Conservation (phyloP, 2,113 vertebrate genomes). For the Thinocorus orbignyianus region DNA sequence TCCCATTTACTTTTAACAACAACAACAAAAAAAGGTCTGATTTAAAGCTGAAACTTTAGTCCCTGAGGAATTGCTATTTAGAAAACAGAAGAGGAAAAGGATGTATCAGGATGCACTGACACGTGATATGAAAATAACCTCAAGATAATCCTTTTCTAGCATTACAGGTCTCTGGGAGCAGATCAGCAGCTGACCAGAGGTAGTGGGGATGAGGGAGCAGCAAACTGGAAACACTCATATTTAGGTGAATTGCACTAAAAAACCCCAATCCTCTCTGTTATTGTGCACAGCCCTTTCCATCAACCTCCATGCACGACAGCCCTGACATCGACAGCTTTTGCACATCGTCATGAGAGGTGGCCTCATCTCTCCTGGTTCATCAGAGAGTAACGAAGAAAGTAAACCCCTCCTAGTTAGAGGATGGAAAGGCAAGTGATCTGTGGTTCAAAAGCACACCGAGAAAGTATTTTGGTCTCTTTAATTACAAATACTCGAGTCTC, state of each 20-base stretch:
- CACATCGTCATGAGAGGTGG: not conserved
- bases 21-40: not conserved
- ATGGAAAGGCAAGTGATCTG: not conserved
- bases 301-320: not conserved
- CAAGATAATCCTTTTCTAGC: not conserved
- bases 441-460: not conserved
- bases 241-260: not conserved
- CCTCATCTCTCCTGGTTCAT: not conserved
- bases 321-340: fast-evolving
- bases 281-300: not conserved
- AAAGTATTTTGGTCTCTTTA: not conserved
- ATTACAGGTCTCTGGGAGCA: not conserved
- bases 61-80: not conserved
- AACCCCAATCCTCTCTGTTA: not conserved
- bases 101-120: not conserved
- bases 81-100: not conserved
- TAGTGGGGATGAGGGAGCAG: not conserved
- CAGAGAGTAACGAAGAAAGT: not conserved
- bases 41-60: not conserved
- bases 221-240: not conserved
- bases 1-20: not conserved
- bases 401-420: fast-evolving
- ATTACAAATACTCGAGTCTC: not conserved
- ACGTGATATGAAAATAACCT: not conserved
- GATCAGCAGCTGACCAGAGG: not conserved